Evolutionary conservation across 2,113 vertebrate genomes (phyloP), one percentile per base, ranked within the genome.

Genomic region (Dipodomys merriami): DNA sequence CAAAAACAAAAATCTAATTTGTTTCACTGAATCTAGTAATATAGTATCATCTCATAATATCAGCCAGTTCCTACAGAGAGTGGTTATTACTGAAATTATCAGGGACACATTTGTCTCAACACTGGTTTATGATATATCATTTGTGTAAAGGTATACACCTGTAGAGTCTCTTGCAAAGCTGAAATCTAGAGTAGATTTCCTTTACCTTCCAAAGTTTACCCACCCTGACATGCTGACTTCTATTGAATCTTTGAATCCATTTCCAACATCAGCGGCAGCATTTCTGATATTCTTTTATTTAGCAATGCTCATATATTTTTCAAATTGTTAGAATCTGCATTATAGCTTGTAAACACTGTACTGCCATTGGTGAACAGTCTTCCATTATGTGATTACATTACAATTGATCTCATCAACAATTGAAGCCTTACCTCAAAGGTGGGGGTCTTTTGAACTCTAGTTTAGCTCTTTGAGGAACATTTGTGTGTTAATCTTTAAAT

Each of bases 251-350:
- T 33, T 67, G 20, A 88, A 35, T 6, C 8, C 27, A 74, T 86
- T 16, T 72, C 25, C 12, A 68, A 19, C 29, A 35, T 19, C 16
- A 35, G 73, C 33, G 2, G 35, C 23, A 57, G 25, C 23, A 68
- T 30, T 84, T 92, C 46, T 53, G 30, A 86, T 82, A 44, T 22
- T 85, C 33, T 19, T 60, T 88, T 35, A 62, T 27, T 73, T 81
- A 29, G 2, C 13, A 33, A 46, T 23, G 30, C 6, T 33, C 5
- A 35, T 7, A 20, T 33, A 5, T 46, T 76, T 49, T 12, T 13
- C 25, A 65, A 81, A 25, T 78, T 65, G 23, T 19, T 33, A 78
- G 71, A 22, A 78, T 91, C 18, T 4, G 57, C 23, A 64, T 62
- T 39, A 22, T 11, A 64, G 0, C 71, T 8, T 33, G 1, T 33